These are phyloP conservation scores for Coelogynopora nodosa DNA, from an alignment of 2,888 invertebrate species.

Conservation along the genomic window DNA sequence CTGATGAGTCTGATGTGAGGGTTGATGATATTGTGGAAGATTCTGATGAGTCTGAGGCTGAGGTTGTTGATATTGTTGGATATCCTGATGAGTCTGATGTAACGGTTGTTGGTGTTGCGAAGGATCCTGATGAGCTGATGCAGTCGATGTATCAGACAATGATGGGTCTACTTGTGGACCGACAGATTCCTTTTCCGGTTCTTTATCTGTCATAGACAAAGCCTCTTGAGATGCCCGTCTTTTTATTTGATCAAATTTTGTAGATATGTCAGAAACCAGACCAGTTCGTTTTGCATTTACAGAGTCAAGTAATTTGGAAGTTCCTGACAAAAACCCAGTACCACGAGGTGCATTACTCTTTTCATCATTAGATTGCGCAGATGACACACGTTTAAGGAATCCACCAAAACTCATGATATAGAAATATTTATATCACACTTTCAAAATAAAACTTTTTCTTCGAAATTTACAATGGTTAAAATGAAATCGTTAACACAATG, in stretches of 20 bases:
- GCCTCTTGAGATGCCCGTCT: slow-evolving; percentile 29
- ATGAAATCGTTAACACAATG: neutral
- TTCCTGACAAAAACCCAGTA: slow-evolving; percentile 22
- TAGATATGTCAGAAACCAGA: slow-evolving; percentile 27
- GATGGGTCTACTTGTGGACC: neutral
- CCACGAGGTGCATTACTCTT: neutral
- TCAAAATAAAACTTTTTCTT: neutral
- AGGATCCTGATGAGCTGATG: neutral
- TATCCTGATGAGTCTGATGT: neutral
- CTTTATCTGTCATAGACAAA: slow-evolving; percentile 34
- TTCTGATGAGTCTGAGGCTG: neutral
- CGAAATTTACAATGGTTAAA: neutral
- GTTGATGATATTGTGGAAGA: no score
- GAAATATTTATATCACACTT: neutral
- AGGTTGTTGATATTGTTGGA: no score
- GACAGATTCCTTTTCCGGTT: neutral
- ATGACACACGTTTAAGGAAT: neutral
- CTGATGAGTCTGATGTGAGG: neutral
- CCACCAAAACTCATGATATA: neutral
- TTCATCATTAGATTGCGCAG: neutral
- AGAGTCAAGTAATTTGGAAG: slow-evolving; percentile 36
- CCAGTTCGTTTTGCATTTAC: slow-evolving; percentile 34
- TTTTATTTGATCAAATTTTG: slow-evolving; percentile 38
- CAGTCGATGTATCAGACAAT: neutral
- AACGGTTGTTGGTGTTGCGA: no score